Percentiles rank a stretch among this genome's conserved stretches.
These are phyloP conservation scores for Psephotus haematonotus DNA, from an alignment of 2,113 vertebrate species.

Conservation along the genomic window DNA sequence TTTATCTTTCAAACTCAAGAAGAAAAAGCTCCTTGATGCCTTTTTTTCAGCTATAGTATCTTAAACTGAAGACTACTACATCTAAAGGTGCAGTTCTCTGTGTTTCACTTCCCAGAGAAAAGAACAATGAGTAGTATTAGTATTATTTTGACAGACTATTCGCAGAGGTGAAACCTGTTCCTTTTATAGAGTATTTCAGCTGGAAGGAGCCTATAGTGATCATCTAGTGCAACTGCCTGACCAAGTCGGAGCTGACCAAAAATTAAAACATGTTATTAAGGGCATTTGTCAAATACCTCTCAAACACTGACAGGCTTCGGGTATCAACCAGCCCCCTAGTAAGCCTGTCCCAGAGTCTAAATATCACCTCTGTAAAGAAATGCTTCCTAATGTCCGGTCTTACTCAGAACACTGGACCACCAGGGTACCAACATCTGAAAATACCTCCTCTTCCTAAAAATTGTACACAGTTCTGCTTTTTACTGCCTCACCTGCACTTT, in stretches of 20 bases:
- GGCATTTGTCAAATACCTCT: background rate
- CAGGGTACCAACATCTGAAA: background rate
- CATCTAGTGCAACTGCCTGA: background rate
- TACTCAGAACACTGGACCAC: background rate
- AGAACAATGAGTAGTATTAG: background rate
- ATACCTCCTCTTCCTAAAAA: background rate
- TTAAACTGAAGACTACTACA: background rate
- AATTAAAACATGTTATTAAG: background rate
- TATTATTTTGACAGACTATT: background rate
- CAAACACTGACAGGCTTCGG: background rate
- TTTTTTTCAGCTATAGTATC: background rate
- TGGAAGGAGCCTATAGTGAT: fast-evolving
- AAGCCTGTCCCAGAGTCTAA: background rate
- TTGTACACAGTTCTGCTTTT: background rate
- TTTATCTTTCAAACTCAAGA: background rate
- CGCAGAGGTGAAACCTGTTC: background rate
- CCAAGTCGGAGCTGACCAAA: background rate
- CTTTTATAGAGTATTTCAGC: background rate
- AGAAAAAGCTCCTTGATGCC: background rate
- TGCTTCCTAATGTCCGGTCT: background rate
- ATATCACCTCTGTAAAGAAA: background rate
- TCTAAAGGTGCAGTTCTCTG: background rate
- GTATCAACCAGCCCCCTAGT: background rate
- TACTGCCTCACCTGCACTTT: background rate
- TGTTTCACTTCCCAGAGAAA: background rate